These are phyloP conservation scores for Sebastes jordani DNA, from an alignment of 2,797 vertebrate genomes.

Conservation along the genomic window DNA sequence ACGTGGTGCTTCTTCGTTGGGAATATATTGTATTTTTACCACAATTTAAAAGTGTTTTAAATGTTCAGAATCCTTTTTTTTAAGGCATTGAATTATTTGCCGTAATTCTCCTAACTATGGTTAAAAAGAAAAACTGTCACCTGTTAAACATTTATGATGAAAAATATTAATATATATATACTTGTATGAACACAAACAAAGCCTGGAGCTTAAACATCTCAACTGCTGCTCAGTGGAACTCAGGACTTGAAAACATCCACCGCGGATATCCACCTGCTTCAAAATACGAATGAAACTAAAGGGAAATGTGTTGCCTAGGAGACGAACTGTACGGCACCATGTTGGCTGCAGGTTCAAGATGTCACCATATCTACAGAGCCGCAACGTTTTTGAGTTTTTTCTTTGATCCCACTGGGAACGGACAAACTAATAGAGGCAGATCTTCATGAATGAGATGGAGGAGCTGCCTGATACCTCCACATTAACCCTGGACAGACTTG, in stretches of 20 bases:
- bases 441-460: conserved; percentile 9
- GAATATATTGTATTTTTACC: conserved; percentile 91
- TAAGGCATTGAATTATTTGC: conserved; percentile 81
- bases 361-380: conserved; percentile 71
- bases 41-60: conserved; percentile 84
- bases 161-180: conserved; percentile 85
- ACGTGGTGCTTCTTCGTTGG: conserved; percentile 91
- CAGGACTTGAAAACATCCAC: conserved; percentile 89
- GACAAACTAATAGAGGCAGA: conserved; percentile 19
- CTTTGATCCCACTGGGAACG: conserved; percentile 34
- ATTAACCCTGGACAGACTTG: conserved; percentile 83
- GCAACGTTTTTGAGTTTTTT: conserved; percentile 21
- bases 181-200: conserved; percentile 77
- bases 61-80: conserved; percentile 56
- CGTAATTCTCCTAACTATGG: conserved; percentile 82
- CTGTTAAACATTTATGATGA: conserved; percentile 84
- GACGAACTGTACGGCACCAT: conserved; percentile 32
- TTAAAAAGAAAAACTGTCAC: conserved; percentile 74
- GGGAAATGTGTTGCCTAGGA: conserved; percentile 48
- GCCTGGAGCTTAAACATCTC: conserved; percentile 94
- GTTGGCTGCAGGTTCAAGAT: conserved; percentile 69
- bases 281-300: conserved; percentile 52
- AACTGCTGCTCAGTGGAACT: conserved; percentile 98
- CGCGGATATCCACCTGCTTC: conserved; percentile 62
- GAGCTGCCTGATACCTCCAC: conserved; percentile 69